Evolutionary conservation across 2,113 vertebrate species (phyloP).

Genomic region (Hucho hucho): DNA sequence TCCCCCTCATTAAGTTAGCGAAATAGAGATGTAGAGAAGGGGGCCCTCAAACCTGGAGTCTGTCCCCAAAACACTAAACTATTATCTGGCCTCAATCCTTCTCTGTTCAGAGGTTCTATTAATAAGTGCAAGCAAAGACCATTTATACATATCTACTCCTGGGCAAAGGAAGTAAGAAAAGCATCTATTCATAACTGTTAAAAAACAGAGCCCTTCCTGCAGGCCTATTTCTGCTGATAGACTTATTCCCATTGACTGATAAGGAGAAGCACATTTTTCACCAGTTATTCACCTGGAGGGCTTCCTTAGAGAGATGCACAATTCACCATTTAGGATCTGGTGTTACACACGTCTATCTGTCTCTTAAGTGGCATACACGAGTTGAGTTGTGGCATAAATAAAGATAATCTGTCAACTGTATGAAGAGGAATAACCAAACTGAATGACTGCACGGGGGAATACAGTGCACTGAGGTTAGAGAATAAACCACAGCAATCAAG

Average conservation of each 20-base stretch:
- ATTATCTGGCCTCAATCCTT: neutral
- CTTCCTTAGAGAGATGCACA: constrained; percentile 60
- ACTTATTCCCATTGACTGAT: constrained; percentile 70
- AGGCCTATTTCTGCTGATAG: constrained; percentile 64
- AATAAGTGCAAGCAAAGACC: constrained; percentile 35
- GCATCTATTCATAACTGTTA: constrained; percentile 67
- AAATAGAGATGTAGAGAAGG: neutral
- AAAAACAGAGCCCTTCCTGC: constrained; percentile 55
- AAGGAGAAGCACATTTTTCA: constrained; percentile 72
- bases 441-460: neutral
- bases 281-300: constrained; percentile 58
- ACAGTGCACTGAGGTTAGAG: neutral
- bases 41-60: neutral
- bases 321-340: constrained; percentile 57
- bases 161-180: constrained; percentile 66
- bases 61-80: neutral
- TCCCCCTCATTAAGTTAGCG: neutral
- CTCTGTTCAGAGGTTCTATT: constrained; percentile 29
- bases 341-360: constrained; percentile 49
- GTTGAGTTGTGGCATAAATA: constrained; percentile 46
- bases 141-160: constrained; percentile 29
- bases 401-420: constrained; percentile 36
- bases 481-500: constrained; percentile 10
- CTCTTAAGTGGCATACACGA: constrained; percentile 38
- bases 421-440: neutral